These are phyloP conservation scores for Rhea americana DNA, from an alignment of 2,113 vertebrate species.

Conservation along the genomic window DNA sequence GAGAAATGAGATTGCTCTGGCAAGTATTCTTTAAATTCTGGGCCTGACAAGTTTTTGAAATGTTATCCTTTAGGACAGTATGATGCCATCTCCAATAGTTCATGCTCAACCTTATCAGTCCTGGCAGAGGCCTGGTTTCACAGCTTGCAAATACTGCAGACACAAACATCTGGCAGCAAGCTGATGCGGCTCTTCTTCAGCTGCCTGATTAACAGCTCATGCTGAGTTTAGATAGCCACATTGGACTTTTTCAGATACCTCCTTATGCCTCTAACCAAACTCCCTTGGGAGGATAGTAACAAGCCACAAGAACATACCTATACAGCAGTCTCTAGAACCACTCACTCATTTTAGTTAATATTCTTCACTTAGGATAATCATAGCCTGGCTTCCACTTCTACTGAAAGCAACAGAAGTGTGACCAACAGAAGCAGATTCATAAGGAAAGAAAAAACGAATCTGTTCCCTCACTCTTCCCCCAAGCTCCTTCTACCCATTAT, in stretches of 20 bases:
- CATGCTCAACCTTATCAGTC: background rate
- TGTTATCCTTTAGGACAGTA: background rate
- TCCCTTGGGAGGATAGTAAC: background rate
- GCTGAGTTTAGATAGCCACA: background rate
- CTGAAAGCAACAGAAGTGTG: background rate
- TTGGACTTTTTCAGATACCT: background rate
- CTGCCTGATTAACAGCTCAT: background rate
- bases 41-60: background rate
- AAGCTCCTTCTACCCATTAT: background rate
- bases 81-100: conserved; percentile 1
- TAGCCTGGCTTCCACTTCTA: background rate
- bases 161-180: conserved; percentile 45
- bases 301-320: background rate
- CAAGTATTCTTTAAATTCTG: background rate
- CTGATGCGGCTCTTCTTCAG: background rate
- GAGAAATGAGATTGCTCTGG: background rate
- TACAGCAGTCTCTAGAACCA: background rate
- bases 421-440: background rate
- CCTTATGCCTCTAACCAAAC: background rate
- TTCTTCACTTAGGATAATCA: background rate
- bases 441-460: background rate
- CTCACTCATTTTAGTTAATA: background rate
- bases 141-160: conserved; percentile 39
- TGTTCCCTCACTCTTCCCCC: rapidly evolving
- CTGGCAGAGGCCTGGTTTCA: background rate